phyloP scores from a whole-genome alignment of 2,797 vertebrate genomes.

The Florisuga fusca region DNA sequence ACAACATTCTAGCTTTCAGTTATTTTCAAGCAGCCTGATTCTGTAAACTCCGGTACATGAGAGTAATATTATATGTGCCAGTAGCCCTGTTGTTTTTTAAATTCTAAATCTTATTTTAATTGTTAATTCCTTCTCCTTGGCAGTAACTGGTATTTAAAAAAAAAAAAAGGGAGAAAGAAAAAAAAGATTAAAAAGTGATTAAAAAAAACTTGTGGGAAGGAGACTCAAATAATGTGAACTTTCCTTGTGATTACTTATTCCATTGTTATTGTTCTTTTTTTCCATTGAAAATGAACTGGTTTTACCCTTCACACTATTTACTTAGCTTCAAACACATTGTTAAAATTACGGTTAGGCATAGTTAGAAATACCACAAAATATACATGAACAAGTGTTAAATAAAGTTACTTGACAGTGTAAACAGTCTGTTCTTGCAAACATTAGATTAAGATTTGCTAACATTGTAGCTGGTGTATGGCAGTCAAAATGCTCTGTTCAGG shows the following conservation, averaged over 20 bases:
- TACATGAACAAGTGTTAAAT: neutral
- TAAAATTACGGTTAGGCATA: neutral
- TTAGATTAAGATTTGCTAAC: neutral
- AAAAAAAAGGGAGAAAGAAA: neutral
- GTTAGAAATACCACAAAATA: constrained; percentile 4
- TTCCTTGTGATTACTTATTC: constrained; percentile 13
- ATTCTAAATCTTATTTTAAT: constrained; percentile 15
- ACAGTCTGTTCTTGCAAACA: neutral
- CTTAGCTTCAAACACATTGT: constrained; percentile 4
- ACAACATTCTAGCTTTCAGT: neutral
- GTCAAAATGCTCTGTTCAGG: neutral
- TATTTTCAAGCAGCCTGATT: constrained; percentile 9
- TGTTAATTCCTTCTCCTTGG: constrained; percentile 31
- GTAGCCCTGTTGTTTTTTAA: constrained; percentile 14
- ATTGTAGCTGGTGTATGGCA: neutral
- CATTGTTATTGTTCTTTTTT: constrained; percentile 30
- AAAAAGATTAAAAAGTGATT: neutral
- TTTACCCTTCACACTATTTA: constrained; percentile 42
- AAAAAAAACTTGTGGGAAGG: neutral
- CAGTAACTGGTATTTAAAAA: neutral
- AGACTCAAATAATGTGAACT: constrained; percentile 24
- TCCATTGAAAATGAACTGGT: constrained; percentile 18
- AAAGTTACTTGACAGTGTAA: neutral
- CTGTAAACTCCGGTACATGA: neutral
- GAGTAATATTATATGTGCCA: neutral